Conservation (phyloP, 2,888 invertebrate genomes). For the Frankliniella intonsa region DNA sequence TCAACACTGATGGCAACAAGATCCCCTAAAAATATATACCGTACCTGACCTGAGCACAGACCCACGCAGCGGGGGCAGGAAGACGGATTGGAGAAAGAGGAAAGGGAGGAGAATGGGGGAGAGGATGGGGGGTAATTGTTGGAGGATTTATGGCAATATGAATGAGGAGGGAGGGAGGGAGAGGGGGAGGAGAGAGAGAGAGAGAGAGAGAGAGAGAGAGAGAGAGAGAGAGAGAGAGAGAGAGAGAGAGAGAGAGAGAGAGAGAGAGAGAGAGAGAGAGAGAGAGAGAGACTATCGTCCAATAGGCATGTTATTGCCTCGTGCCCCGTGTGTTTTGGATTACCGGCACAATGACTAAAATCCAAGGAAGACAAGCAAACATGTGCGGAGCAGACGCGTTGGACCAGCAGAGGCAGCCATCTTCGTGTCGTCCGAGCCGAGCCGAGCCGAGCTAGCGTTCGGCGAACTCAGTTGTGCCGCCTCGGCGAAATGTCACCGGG, state of each 20-base stretch:
- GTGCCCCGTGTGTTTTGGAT: background rate
- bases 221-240: conserved; percentile 14
- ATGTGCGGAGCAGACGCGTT: background rate
- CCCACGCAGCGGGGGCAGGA: background rate
- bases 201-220: background rate
- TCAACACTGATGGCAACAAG: background rate
- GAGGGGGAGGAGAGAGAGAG: background rate
- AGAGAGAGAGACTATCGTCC: background rate
- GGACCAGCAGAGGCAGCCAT: too few species aligned
- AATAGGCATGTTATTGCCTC: background rate
- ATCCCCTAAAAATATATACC: too few species aligned
- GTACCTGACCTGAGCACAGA: background rate
- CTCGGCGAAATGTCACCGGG: background rate
- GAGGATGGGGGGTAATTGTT: background rate
- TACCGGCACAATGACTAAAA: background rate
- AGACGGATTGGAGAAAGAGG: background rate
- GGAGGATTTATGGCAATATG: conserved; percentile 9
- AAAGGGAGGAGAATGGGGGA: background rate
- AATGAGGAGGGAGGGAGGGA: background rate
- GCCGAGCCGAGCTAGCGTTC: background rate
- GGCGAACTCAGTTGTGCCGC: background rate
- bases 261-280: background rate
- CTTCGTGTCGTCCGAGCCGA: background rate
- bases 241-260: background rate
- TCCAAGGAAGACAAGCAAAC: background rate